Evolutionary conservation across 1,140 invertebrate genomes (phyloP).

Genomic region (Armadillidium nasatum): DNA sequence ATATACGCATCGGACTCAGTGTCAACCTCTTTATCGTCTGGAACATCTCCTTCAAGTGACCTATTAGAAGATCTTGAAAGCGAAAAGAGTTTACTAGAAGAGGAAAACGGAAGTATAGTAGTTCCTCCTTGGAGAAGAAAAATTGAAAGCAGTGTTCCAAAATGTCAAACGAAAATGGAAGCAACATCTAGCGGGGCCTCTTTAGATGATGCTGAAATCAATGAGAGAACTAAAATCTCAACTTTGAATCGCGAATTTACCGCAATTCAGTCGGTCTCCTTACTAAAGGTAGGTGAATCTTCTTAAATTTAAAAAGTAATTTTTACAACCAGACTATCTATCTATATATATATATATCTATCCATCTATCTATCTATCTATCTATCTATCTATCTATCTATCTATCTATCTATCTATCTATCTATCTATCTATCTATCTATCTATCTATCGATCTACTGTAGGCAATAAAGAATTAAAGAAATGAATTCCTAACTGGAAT

Average conservation of each 20-base stretch:
- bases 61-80: neutral
- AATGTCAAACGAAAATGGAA: too few species aligned
- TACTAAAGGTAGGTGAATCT: neutral
- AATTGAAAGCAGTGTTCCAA: too few species aligned
- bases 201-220: neutral
- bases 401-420: too few species aligned
- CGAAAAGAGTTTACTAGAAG: neutral
- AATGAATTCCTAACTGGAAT: too few species aligned
- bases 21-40: neutral
- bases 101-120: neutral
- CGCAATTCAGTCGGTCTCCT: neutral
- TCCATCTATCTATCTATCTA: too few species aligned
- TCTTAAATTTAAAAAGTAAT: too few species aligned
- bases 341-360: too few species aligned
- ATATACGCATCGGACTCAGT: neutral
- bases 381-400: too few species aligned
- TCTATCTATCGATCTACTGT: too few species aligned
- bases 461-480: too few species aligned
- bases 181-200: neutral
- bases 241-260: slow-evolving; percentile 7
- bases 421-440: too few species aligned
- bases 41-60: neutral
- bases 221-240: neutral
- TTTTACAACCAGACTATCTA: too few species aligned
- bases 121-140: neutral